Base-by-base conservation (phyloP, 2,797 vertebrate genomes). In the Otus scops region DNA sequence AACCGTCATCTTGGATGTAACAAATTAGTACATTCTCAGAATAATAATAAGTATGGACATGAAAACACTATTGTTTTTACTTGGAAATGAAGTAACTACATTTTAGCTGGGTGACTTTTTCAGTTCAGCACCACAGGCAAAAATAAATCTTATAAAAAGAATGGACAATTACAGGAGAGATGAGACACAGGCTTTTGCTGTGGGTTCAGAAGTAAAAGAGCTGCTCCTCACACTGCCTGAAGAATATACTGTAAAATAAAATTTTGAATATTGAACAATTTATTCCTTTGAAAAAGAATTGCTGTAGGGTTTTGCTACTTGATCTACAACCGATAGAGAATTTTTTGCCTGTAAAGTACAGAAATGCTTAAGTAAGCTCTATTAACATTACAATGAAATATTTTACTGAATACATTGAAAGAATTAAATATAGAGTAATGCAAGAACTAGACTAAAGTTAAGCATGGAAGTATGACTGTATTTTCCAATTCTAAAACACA, bases 1-100 rank as follows among this genome's bases (percentile, higher is more conserved):
- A 99, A 99, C 99, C 98, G 98, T 98, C 99, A 99, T 98, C 99
- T 99, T 99, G 99, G 99, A 99, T 99, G 98, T 98, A 99, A 99
- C 99, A 99, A 99, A 99, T 99, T 99, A 99, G 99, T 99, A 99
- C 98, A 98, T 99, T 99, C 98, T 99, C 98, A 98, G 99, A 99
- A 99, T 99, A 99, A 99, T 99, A 99, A 99, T 99, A 99, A 99
- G 99, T 97, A 97, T 93, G 98, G 98, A 98, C 98, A 98, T 99
- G 99, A 99, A 99, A 99, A 99, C 98, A 92, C 98, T 98, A 99
- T 99, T 99, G 99, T 99, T 98, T 99, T 98, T 98, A 97, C 97
- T 98, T 98, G 98, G 97, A 98, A 98, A 98, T 98, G 97, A 98
- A 98, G 98, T 98, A 98, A 98, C 98, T 98, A 96, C 98, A 98